phyloP scores from a whole-genome alignment of 2,797 vertebrate genomes.

The Nannoperca australis region DNA sequence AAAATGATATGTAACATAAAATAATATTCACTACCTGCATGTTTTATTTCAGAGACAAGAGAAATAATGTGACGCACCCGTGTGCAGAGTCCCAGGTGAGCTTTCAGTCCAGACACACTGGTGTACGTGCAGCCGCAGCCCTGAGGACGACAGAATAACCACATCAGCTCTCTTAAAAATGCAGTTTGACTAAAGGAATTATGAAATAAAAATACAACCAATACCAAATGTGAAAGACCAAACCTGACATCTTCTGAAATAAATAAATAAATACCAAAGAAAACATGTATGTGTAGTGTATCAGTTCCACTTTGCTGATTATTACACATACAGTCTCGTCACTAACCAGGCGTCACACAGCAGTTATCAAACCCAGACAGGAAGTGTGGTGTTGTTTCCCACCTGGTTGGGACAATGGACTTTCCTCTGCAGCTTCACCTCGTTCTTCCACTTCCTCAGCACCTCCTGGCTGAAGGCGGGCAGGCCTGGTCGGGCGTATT shows the following conservation, averaged over 20 bases:
- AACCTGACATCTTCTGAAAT: background rate
- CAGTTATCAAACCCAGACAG: background rate
- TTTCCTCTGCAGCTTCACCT: conserved; percentile 93
- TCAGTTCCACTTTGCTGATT: background rate
- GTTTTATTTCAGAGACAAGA: background rate
- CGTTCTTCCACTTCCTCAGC: conserved; percentile 94
- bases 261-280: background rate
- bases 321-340: background rate
- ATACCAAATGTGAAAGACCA: background rate
- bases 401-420: conserved; percentile 97
- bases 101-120: conserved; percentile 94
- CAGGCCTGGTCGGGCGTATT: conserved; percentile 93
- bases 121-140: conserved; percentile 89
- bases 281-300: background rate
- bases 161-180: background rate
- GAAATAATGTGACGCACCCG: conserved; percentile 79
- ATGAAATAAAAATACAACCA: background rate
- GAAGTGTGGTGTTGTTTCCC: background rate
- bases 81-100: conserved; percentile 93
- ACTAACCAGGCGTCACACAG: background rate
- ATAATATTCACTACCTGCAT: too few relatives aligned
- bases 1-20: too few relatives aligned
- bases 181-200: background rate
- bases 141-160: conserved; percentile 44
- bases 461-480: conserved; percentile 95